These are phyloP conservation scores for Pseudochaenichthys georgianus DNA, from an alignment of 2,797 vertebrate species.

Conservation along the genomic window DNA sequence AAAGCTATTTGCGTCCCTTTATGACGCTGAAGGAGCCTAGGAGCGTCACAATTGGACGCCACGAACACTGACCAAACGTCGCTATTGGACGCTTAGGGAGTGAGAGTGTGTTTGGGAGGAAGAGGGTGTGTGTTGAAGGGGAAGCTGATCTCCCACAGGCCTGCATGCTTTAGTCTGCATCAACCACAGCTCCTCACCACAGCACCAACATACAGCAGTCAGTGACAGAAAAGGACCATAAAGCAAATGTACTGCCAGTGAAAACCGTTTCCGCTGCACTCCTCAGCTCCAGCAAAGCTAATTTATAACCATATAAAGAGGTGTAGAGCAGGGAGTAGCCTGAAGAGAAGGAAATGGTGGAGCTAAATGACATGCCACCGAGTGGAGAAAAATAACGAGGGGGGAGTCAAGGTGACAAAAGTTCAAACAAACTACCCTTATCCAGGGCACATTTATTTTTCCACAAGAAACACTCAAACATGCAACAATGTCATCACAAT, in stretches of 20 bases:
- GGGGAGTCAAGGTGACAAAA: conserved; percentile 60
- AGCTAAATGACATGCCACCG: conserved; percentile 14
- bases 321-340: conserved; percentile 39
- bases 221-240: conserved; percentile 66
- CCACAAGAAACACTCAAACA: conserved; percentile 88
- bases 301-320: conserved; percentile 67
- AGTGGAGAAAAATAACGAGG: background rate
- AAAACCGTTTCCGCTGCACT: conserved; percentile 50
- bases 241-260: conserved; percentile 66
- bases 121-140: background rate
- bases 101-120: background rate
- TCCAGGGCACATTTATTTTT: conserved; percentile 85
- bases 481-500: conserved; percentile 88
- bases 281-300: conserved; percentile 47
- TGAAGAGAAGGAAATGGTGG: conserved; percentile 22
- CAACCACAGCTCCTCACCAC: conserved; percentile 32
- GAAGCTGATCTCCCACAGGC: conserved; percentile 16
- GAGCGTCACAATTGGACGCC: too few relatives aligned
- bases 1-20: too few relatives aligned
- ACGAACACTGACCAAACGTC: too few relatives aligned
- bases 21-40: too few relatives aligned
- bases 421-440: conserved; percentile 76
- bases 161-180: conserved; percentile 25
- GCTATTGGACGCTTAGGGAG: too few relatives aligned
- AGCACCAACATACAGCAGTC: conserved; percentile 44